phyloP scores from a whole-genome alignment of 2,888 invertebrate genomes.

The Oxytorus armatus region DNA sequence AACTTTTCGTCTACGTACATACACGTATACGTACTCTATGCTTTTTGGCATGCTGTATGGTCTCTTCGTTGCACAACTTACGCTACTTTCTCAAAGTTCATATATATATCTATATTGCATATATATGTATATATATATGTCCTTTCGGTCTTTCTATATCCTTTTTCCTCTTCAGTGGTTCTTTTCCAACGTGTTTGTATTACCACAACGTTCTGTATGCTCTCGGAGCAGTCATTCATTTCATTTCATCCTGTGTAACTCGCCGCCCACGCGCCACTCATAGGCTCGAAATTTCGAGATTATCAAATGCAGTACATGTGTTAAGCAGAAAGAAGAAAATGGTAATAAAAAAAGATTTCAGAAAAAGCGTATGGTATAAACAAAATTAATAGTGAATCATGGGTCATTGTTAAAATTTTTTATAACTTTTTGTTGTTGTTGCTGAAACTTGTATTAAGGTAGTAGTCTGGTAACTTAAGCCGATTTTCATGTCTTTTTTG shows the following conservation, averaged over 20 bases:
- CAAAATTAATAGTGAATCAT: neutral
- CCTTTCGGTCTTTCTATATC: neutral
- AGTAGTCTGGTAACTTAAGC: too few species aligned
- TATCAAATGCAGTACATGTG: neutral
- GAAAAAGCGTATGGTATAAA: neutral
- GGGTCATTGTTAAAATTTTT: too few species aligned
- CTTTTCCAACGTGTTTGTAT: neutral
- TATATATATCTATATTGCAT: neutral
- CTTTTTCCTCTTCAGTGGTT: neutral
- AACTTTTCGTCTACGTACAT: slow-evolving; percentile 30
- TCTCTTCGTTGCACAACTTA: neutral
- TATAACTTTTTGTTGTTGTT: too few species aligned
- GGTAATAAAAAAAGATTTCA: neutral
- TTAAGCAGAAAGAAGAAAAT: neutral
- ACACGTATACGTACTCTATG: neutral
- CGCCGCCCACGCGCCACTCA: neutral
- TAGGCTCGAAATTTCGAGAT: neutral
- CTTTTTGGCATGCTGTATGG: neutral
- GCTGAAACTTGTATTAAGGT: too few species aligned
- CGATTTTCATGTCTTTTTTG: too few species aligned
- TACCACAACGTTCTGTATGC: neutral
- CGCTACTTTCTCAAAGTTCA: neutral
- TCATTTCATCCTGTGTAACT: neutral
- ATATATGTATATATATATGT: neutral
- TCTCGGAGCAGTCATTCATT: slow-evolving; percentile 10